These are phyloP conservation scores for Carlito syrichta DNA, from an alignment of 2,113 vertebrate genomes.

Conservation along the genomic window DNA sequence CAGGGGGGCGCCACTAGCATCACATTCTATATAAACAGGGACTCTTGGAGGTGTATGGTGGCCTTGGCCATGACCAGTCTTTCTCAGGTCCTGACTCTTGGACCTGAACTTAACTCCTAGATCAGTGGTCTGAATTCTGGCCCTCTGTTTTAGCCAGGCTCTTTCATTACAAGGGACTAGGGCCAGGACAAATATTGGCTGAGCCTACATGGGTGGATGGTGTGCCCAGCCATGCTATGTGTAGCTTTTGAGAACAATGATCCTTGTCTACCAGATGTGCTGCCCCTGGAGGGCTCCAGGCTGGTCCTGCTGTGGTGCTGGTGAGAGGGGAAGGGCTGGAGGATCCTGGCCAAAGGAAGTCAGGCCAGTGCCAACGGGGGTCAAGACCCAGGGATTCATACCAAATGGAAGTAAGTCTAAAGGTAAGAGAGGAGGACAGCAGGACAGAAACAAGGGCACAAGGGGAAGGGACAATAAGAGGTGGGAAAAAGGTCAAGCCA, in stretches of 20 bases:
- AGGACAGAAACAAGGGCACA: background rate
- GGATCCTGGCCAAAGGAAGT: background rate
- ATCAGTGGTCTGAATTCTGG: background rate
- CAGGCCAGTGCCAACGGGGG: background rate
- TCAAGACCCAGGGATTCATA: background rate
- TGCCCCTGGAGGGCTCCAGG: background rate
- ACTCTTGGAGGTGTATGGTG: background rate
- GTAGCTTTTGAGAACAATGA: background rate
- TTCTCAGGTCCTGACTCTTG: background rate
- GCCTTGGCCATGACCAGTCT: background rate
- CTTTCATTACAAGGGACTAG: background rate
- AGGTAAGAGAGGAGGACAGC: background rate
- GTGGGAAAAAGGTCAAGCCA: background rate
- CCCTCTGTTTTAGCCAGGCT: background rate
- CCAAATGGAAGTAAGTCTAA: background rate
- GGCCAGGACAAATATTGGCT: background rate
- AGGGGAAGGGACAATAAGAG: background rate
- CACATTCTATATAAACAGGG: background rate
- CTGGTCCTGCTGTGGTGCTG: background rate
- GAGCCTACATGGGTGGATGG: background rate
- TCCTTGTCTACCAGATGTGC: background rate
- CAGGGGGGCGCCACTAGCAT: fast-evolving
- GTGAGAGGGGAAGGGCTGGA: background rate
- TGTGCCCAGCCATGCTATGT: background rate
- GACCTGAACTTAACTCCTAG: background rate